These are phyloP conservation scores for Stichopus horrens DNA, from an alignment of 53 echinoderm and acorn worm species.

Conservation along the genomic window DNA sequence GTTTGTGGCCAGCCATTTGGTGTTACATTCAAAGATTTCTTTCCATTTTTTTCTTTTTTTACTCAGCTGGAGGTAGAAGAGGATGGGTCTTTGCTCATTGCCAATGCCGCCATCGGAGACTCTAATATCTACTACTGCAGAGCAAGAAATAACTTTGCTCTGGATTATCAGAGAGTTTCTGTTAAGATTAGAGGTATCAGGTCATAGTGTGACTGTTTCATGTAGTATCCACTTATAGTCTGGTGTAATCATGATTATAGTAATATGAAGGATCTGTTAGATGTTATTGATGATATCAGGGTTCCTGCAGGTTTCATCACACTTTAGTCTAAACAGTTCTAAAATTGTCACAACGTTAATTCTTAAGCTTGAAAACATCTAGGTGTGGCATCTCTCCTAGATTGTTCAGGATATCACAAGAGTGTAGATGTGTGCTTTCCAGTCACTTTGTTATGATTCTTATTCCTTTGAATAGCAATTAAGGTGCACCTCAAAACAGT, in stretches of 20 bases:
- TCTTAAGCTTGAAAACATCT: too few species aligned
- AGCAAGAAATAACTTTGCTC: constrained; percentile 55
- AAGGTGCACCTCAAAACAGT: too few species aligned
- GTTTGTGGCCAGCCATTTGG: not conserved
- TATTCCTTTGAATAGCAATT: too few species aligned
- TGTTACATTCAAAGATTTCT: not conserved
- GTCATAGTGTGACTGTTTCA: too few species aligned
- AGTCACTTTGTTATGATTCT: too few species aligned
- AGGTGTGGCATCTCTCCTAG: too few species aligned
- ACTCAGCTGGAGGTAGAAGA: constrained; percentile 20
- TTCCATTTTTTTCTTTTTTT: not conserved
- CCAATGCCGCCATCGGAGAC: constrained; percentile 37
- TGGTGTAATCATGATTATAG: not conserved
- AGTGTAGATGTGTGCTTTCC: too few species aligned
- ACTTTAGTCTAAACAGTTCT: too few species aligned
- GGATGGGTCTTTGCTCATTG: constrained; percentile 54
- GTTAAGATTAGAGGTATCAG: constrained; percentile 53
- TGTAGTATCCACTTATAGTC: not conserved
- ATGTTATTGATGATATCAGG: too few species aligned
- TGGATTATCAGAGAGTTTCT: constrained; percentile 33
- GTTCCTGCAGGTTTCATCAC: too few species aligned
- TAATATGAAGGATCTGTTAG: not conserved
- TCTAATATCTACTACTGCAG: constrained; percentile 52
- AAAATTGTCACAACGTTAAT: too few species aligned
- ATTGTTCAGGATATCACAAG: too few species aligned